Conservation (phyloP, 2,797 vertebrate genomes). For the Pagetopsis macropterus region DNA sequence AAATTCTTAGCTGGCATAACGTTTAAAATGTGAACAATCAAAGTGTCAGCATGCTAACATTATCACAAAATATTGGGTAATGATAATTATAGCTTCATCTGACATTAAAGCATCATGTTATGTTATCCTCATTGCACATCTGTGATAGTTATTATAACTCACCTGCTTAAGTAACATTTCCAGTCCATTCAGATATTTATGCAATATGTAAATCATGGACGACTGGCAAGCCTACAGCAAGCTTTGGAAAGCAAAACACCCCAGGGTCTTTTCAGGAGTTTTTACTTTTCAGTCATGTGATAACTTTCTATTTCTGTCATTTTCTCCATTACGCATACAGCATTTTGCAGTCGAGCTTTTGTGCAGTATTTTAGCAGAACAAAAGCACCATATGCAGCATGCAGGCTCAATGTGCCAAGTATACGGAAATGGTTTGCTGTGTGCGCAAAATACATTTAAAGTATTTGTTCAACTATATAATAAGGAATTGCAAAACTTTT, state of each 20-base stretch:
- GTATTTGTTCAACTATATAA: slow-evolving; percentile 1
- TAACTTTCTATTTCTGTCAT: slow-evolving; percentile 60
- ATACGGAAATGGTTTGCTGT: slow-evolving; percentile 4
- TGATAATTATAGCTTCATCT: neutral
- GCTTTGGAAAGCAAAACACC: slow-evolving; percentile 59
- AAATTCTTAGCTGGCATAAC: neutral
- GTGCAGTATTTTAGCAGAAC: slow-evolving; percentile 29
- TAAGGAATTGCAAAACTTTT: slow-evolving; percentile 37
- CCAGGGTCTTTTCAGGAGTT: slow-evolving; percentile 11
- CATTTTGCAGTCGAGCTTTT: slow-evolving; percentile 49
- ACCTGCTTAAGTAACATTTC: slow-evolving; percentile 51
- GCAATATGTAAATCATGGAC: slow-evolving; percentile 50
- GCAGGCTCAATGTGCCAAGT: neutral
- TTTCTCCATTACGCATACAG: slow-evolving; percentile 60
- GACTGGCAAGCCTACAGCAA: slow-evolving; percentile 46
- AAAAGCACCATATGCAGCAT: slow-evolving; percentile 38
- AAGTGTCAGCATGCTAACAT: neutral
- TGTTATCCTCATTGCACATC: slow-evolving; percentile 49
- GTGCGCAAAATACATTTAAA: slow-evolving; percentile 19
- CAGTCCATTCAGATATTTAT: slow-evolving; percentile 52
- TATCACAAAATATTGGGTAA: neutral
- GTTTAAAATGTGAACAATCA: neutral
- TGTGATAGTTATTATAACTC: slow-evolving; percentile 63
- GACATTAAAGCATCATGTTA: slow-evolving; percentile 27
- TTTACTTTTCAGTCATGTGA: slow-evolving; percentile 53